These are phyloP conservation scores for Artibeus lituratus DNA, from an alignment of 2,797 vertebrate species.

Conservation along the genomic window DNA sequence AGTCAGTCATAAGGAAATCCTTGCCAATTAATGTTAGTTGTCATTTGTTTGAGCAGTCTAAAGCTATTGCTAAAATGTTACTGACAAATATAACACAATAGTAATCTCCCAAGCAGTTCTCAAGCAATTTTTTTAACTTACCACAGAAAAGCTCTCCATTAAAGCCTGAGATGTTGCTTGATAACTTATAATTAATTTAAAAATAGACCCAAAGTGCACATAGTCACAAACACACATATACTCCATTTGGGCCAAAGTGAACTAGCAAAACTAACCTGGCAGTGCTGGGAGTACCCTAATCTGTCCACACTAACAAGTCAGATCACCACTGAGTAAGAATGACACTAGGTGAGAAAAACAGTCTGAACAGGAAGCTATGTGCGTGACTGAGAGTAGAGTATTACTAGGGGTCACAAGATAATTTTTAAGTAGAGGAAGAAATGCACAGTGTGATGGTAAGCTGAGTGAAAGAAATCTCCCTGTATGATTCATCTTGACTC, in stretches of 20 bases:
- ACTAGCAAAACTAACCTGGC: constrained; percentile 60
- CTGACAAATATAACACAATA: neutral
- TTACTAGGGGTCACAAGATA: constrained; percentile 46
- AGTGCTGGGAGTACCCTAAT: neutral
- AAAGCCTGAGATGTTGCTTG: neutral
- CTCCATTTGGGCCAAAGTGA: neutral
- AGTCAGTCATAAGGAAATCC: neutral
- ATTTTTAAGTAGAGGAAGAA: constrained; percentile 55
- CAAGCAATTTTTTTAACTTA: constrained; percentile 21
- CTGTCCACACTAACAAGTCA: neutral
- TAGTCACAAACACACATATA: neutral
- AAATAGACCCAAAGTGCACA: neutral
- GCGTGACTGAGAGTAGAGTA: constrained; percentile 32
- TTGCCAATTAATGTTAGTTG: neutral
- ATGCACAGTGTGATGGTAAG: constrained; percentile 34
- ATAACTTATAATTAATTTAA: constrained; percentile 26
- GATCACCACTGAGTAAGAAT: neutral
- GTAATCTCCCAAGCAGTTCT: neutral
- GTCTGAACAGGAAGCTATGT: constrained; percentile 23
- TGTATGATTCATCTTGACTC: constrained; percentile 66
- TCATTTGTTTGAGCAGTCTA: neutral
- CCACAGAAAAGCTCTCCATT: neutral
- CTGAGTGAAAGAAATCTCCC: constrained; percentile 61
- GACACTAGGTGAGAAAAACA: neutral
- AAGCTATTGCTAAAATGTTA: neutral